Evolutionary conservation across 1,140 invertebrate genomes (phyloP), one percentile per base, ranked within the genome.

Genomic region (Trichonephila inaurata): DNA sequence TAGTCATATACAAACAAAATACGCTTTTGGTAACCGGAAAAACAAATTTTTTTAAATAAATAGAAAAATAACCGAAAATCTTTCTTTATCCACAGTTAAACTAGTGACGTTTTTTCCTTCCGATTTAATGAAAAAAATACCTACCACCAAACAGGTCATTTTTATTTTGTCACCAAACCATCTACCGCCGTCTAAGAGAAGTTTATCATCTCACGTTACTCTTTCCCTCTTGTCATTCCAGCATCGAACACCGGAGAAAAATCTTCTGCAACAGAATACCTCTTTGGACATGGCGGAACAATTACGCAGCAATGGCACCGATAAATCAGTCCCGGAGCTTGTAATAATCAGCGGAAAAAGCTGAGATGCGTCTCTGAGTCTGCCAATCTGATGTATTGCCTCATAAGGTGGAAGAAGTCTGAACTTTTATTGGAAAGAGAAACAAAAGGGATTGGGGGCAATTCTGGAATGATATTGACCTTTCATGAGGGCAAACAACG

Each of bases 311-410:
- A 83, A 83, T 83, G 21, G 40, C 21, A 21, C n/a, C 82, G 82
- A 83, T 83, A 83, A 83, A 83, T 83, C 82, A 60, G 82, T 14
- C 82, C 72, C 4, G 2, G 81, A 83, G 28, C 82, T 83, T 83
- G 51, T 83, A 83, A 83, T 83, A 83, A 83, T 83, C 82, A 77
- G 72, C 72, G 16, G 72, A 40, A 77, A 77, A 77, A 40, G 72
- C 28, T 40, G 72, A 77, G 72, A 33, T 77, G 72, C 24, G 72
- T 19, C 72, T 19, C 72, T 7, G 18, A 40, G 72, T 77, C 72
- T 77, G 33, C 24, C 18, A 28, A 28, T 58, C 82, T 83, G 82
- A 83, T 83, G 51, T 24, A 83, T 83, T 24, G 82, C 51, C 21
- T n/a, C 51, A 83, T 83, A 51, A 83, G 82, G 21, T 14, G 21